These are phyloP conservation scores for Choristoneura rosaceana DNA, from an alignment of 2,888 invertebrate genomes.

Conservation along the genomic window DNA sequence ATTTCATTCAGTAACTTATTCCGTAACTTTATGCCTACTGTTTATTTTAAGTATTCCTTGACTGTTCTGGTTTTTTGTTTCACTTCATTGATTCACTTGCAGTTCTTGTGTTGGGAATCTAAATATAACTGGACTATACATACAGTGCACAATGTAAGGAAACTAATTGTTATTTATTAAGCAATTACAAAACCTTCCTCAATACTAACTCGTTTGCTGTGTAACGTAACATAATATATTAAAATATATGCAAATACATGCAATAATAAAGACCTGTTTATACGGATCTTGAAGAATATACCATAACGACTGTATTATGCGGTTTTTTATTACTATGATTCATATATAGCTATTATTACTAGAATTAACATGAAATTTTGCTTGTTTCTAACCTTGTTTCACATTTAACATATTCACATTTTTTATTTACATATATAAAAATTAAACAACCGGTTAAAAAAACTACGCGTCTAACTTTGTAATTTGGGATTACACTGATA, in stretches of 20 bases:
- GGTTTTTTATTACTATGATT: constrained; percentile 8
- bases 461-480: not conserved
- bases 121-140: no score
- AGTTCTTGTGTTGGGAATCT: no score
- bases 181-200: constrained; percentile 21
- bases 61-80: no score
- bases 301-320: constrained; percentile 15
- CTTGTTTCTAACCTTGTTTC: constrained; percentile 14
- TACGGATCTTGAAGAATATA: constrained; percentile 1
- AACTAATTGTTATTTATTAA: not conserved
- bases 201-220: constrained; percentile 9
- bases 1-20: no score
- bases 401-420: not conserved
- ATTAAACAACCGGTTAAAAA: not conserved
- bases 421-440: constrained; percentile 1
- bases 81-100: no score
- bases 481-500: not conserved
- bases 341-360: not conserved
- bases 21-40: no score
- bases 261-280: not conserved
- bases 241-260: constrained; percentile 30
- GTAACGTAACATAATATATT: constrained; percentile 11
- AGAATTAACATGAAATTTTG: constrained; percentile 3
- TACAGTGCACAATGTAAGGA: no score
- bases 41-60: no score